Base-by-base conservation (phyloP, 2,888 invertebrate genomes). In the Lacanobia wlatinum region DNA sequence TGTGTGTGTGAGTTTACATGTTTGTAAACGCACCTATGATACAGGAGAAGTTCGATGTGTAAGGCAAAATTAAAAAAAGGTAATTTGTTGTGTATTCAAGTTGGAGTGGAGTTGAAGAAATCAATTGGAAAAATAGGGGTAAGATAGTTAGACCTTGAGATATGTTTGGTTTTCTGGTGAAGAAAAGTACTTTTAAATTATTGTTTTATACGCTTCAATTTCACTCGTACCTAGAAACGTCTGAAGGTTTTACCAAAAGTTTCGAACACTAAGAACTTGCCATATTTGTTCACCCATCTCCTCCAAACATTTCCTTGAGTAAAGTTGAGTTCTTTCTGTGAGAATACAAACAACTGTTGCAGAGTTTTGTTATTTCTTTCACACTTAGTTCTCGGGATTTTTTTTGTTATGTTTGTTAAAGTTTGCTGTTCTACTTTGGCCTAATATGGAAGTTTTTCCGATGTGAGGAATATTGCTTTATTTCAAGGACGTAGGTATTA, bases 281-380 rank as follows among this genome's bases (percentile, higher is more conserved):
- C 18, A 21, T 21, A 46, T 58, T 48, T 59, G 64, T 55, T 48
- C 52, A 61, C 34, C 18, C 46, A 16, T 76, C 7, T 58, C 28
- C 52, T 34, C 38, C 40, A 69, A 28, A 53, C 38, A 52, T 53
- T 69, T 73, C n/a, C 23, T 70, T n/a, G 28, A 60, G 40, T 50
- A 10, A 43, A 34, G 71, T 62, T 52, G 50, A 69, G 53, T 70
- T 76, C 58, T 82, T 80, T 63, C 12, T 50, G 67, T 70, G 80
- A 21, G 82, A 82, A 64, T 3, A 40, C 28, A 14, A 40, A 67
- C 80, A 80, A 73, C 78, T 73, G 80, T 80, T 70, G 55, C 67
- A 58, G n/a, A 40, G 12, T 67, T 68, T n/a, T 34, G 28, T 60
- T 60, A 50, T 73, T 70, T 64, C 59, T 70, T 16, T 23, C 21